Evolutionary conservation across 2,888 invertebrate genomes (phyloP).

Genomic region (Drosophila pseudotalamancana): DNA sequence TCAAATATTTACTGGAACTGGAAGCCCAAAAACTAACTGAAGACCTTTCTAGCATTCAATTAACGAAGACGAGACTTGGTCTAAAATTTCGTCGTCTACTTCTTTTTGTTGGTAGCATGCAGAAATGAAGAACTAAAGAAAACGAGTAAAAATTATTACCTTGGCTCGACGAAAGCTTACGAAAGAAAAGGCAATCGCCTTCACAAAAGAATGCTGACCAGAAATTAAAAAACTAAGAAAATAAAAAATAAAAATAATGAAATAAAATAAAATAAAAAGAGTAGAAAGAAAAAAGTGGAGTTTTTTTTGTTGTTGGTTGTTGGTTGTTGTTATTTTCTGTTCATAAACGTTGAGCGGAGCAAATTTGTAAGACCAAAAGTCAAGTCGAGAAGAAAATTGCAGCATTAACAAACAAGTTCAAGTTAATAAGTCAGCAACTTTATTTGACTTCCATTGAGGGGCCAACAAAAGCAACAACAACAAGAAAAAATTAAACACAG

Average conservation of each 20-base stretch:
- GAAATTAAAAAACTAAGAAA: slow-evolving; percentile 10
- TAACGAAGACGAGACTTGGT: slow-evolving; percentile 19
- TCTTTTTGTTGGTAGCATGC: slow-evolving; percentile 14
- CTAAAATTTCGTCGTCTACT: slow-evolving; percentile 7
- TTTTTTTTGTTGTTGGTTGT: too few relatives aligned
- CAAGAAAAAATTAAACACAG: slow-evolving; percentile 3
- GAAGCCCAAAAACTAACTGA: slow-evolving; percentile 7
- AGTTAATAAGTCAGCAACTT: slow-evolving; percentile 74
- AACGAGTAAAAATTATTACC: slow-evolving; percentile 55
- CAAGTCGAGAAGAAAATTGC: slow-evolving; percentile 66
- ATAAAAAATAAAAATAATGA: neutral
- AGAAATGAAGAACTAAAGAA: slow-evolving; percentile 34
- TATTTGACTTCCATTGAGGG: slow-evolving; percentile 47
- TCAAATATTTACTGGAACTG: too few relatives aligned
- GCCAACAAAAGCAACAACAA: slow-evolving; percentile 27
- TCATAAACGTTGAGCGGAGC: slow-evolving; percentile 38
- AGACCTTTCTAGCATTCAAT: slow-evolving; percentile 22
- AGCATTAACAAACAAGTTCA: slow-evolving; percentile 75
- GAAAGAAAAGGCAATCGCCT: slow-evolving; percentile 56
- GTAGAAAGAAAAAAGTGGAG: slow-evolving; percentile 8
- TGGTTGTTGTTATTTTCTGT: too few relatives aligned
- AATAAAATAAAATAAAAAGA: neutral
- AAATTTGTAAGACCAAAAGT: slow-evolving; percentile 51
- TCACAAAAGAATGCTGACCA: slow-evolving; percentile 74
- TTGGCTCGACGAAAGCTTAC: slow-evolving; percentile 53